Base-by-base conservation (phyloP, 2,888 invertebrate species). In the Cryptus armator region DNA sequence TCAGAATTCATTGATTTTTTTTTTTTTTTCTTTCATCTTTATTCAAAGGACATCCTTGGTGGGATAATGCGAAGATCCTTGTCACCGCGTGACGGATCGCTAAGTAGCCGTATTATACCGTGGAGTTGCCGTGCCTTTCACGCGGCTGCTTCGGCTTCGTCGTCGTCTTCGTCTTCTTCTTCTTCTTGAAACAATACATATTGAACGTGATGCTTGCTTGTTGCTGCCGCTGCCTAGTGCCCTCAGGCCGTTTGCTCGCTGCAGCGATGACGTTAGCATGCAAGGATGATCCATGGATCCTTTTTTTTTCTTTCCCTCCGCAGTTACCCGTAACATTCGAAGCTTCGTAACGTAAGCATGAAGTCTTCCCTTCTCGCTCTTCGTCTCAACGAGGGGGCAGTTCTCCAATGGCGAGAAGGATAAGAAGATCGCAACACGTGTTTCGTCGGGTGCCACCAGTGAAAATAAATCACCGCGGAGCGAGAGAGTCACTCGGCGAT, bases 401-500 rank as follows among this genome's bases (percentile, higher is more conserved):
- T 14, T 46, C 37, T 9, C 32, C 12, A 62, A 10, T 62, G 53
- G 62, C 14, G 12, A 67, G 43, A 59, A 70, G 53, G 59, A 70
- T 88, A 88, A 87, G 81, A 78, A 85, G 88, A 85, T 88, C 77
- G 86, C 88, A 90, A 92, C 92, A 91, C 90, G 92, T 92, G 91
- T 91, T 90, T 89, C 87, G 89, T 80, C 84, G 89, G 68, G 87
- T 90, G 88, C 88, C 88, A 59, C 75, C 81, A 91, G 89, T 88
- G 90, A 91, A 91, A 91, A 91, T 91, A 92, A 91, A 91, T 91
- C 89, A 90, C 88, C 77, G 80, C 83, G 81, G 67, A 70, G 70
- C 70, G 80, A 48, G 48, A 48, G 48, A 14, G 29, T 14, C 24
- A 6, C 29, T 43, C 64, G 66, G 24, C 78, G 66, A 80, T 74